phyloP scores from a whole-genome alignment of 2,888 invertebrate species.

The Lasius fuliginosus region DNA sequence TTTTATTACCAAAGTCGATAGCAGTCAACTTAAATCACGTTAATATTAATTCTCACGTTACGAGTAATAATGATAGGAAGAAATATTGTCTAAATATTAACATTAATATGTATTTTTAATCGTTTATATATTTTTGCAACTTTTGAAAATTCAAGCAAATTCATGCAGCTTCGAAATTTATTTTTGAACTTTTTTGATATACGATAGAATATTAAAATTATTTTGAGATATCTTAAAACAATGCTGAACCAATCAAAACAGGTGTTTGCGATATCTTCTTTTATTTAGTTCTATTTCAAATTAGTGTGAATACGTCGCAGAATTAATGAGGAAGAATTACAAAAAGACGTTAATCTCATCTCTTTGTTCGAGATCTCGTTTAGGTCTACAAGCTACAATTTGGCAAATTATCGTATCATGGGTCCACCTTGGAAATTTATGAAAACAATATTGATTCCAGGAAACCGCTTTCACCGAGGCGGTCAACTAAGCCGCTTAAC shows the following conservation, averaged over 20 bases:
- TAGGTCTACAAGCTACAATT: slow-evolving; percentile 26
- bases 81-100: background rate
- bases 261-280: background rate
- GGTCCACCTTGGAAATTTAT: slow-evolving; percentile 16
- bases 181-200: background rate
- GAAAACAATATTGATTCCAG: slow-evolving; percentile 38
- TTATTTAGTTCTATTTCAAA: background rate
- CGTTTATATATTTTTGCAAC: background rate
- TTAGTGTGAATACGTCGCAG: background rate
- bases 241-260: background rate
- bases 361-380: slow-evolving; percentile 31
- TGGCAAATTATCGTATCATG: slow-evolving; percentile 21
- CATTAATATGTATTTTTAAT: background rate
- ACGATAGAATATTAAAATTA: background rate
- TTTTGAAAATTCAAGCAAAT: background rate
- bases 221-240: background rate
- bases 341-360: slow-evolving; percentile 9
- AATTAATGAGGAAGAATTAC: slow-evolving; percentile 12
- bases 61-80: slow-evolving; percentile 1
- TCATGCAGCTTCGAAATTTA: background rate
- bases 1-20: slow-evolving; percentile 11
- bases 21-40: slow-evolving; percentile 5
- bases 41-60: slow-evolving; percentile 11
- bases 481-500: slow-evolving; percentile 14
- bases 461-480: slow-evolving; percentile 54